These are phyloP conservation scores for Cryptoleucopteryx plumbea DNA, from an alignment of 2,113 vertebrate genomes.

Conservation along the genomic window DNA sequence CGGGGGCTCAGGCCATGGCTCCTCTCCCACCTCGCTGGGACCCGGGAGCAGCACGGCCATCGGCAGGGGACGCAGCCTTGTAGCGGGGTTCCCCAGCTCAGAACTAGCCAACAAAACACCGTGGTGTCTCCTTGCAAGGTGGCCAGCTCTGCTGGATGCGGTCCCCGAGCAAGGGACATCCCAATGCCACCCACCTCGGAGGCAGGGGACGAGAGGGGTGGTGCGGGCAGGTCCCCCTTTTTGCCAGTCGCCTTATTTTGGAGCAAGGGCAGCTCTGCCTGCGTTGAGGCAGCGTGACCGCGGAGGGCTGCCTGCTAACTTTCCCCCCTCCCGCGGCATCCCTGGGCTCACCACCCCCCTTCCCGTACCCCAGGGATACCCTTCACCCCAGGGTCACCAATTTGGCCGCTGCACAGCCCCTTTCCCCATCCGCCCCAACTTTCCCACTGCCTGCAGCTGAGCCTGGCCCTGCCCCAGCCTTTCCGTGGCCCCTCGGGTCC, in stretches of 20 bases:
- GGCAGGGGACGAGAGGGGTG: no score
- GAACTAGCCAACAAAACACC: neutral
- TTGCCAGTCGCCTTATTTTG: neutral
- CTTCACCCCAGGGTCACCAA: neutral
- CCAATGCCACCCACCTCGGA: neutral
- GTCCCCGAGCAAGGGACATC: neutral
- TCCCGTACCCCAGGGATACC: neutral
- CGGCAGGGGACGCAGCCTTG: neutral
- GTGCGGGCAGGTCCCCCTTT: neutral
- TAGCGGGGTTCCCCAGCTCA: neutral
- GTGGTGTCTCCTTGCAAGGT: neutral
- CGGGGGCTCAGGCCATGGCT: neutral
- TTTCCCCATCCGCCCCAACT: neutral
- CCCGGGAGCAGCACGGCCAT: accelerated
- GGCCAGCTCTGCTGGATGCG: neutral
- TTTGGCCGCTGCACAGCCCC: neutral
- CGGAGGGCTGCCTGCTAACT: neutral
- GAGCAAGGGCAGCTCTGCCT: neutral
- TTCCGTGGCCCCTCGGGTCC: neutral
- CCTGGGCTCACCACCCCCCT: neutral
- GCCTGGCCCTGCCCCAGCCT: neutral
- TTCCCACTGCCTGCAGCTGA: neutral
- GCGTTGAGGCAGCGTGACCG: neutral
- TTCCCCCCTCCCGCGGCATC: neutral
- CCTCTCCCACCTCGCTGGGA: neutral